Percentiles rank a stretch among this genome's conserved stretches.
These are phyloP conservation scores for Crotalus viridis DNA, from an alignment of 2,113 vertebrate genomes.

Conservation along the genomic window DNA sequence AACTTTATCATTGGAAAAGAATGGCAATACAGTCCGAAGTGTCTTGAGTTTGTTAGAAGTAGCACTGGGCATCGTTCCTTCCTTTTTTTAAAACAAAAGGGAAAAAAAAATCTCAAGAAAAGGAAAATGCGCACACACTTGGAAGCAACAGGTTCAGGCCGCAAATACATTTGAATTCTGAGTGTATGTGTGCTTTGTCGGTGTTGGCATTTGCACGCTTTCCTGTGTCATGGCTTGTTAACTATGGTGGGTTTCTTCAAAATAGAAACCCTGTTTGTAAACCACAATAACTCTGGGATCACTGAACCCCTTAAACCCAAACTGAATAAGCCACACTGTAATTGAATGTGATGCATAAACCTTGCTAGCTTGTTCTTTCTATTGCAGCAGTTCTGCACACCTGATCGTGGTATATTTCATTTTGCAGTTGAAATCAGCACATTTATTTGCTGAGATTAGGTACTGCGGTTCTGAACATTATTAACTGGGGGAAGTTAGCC, in stretches of 20 bases:
- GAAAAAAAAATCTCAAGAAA: not conserved
- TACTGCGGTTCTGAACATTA: not conserved
- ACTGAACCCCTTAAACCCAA: not conserved
- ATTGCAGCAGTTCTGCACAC: not conserved
- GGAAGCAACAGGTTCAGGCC: not conserved
- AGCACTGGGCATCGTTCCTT: not conserved
- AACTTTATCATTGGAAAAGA: not conserved
- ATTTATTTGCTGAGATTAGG: not conserved
- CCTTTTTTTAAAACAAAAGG: not conserved
- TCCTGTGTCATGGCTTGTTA: not conserved
- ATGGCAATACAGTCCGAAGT: not conserved
- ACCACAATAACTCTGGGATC: not conserved
- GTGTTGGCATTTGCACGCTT: not conserved
- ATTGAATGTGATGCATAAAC: not conserved
- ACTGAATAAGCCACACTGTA: not conserved
- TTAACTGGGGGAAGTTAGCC: not conserved
- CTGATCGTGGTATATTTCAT: not conserved
- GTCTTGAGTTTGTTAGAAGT: not conserved
- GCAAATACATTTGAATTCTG: not conserved
- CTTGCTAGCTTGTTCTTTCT: not conserved
- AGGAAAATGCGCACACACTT: not conserved
- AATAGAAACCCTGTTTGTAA: not conserved
- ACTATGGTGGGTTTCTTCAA: not conserved
- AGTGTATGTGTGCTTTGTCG: not conserved
- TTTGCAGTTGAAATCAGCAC: not conserved